phyloP scores from a whole-genome alignment of 2,797 vertebrate species.

The Crenuchus spilurus region DNA sequence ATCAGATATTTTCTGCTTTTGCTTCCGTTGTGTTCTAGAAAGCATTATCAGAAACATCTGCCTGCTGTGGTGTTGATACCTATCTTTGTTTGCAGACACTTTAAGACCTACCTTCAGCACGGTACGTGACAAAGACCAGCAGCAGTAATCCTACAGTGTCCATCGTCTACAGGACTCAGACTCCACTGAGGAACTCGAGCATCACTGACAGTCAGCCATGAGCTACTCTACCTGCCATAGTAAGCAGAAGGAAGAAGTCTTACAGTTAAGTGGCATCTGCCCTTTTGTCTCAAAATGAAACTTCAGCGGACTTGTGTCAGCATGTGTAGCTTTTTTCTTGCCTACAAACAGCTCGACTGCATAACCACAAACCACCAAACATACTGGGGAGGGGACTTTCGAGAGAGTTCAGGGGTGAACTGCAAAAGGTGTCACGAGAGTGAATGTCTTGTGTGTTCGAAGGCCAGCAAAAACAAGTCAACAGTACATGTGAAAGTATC shows the following conservation, averaged over 20 bases:
- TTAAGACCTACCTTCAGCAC: slow-evolving; percentile 48
- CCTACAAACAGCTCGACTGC: slow-evolving; percentile 16
- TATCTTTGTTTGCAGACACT: not conserved
- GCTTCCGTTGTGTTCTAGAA: not conserved
- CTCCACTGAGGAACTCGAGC: not conserved
- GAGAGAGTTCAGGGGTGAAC: slow-evolving; percentile 7
- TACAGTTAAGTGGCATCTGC: not conserved
- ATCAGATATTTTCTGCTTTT: not conserved
- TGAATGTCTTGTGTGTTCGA: too few relatives aligned
- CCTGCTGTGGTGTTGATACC: slow-evolving; percentile 14
- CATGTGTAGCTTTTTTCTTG: slow-evolving; percentile 30
- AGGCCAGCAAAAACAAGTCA: too few relatives aligned
- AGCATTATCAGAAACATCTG: slow-evolving; percentile 8
- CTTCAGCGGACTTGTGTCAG: slow-evolving; percentile 24
- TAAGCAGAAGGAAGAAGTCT: not conserved
- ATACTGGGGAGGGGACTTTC: slow-evolving; percentile 45
- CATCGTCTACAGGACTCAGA: slow-evolving; percentile 30
- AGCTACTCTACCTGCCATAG: not conserved
- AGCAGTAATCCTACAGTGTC: slow-evolving; percentile 31
- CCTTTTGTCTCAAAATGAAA: slow-evolving; percentile 40
- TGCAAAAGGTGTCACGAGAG: not conserved
- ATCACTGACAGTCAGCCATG: not conserved
- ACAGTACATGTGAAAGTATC: too few relatives aligned
- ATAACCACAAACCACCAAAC: slow-evolving; percentile 54
- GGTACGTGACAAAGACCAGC: slow-evolving; percentile 23